Evolutionary conservation across 2,113 vertebrate species (phyloP).

Genomic region (Brachirus orientalis): DNA sequence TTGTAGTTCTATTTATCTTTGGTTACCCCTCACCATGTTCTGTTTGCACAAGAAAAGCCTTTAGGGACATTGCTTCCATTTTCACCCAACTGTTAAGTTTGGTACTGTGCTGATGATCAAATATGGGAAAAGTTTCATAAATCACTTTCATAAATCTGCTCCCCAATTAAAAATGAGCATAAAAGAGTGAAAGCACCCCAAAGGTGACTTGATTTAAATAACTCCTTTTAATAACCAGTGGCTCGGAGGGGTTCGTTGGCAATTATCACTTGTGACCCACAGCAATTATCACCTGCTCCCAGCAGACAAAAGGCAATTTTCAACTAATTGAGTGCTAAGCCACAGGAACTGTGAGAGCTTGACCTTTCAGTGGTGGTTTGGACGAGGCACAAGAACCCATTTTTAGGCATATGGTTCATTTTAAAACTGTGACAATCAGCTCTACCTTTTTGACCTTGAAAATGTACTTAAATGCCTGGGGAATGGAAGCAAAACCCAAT

Average conservation of each 20-base stretch:
- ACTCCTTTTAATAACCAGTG: constrained; percentile 88
- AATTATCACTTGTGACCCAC: constrained; percentile 92
- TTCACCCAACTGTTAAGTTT: too few species aligned
- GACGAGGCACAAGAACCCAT: constrained; percentile 24
- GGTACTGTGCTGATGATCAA: constrained; percentile 23
- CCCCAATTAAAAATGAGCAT: constrained; percentile 67
- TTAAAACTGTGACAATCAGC: constrained; percentile 40
- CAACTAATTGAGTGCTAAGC: constrained; percentile 90
- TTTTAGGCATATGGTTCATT: constrained; percentile 36
- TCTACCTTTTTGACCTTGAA: constrained; percentile 34
- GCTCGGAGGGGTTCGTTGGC: constrained; percentile 84
- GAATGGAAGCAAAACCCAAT: background rate
- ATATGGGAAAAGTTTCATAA: constrained; percentile 56
- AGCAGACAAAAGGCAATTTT: constrained; percentile 86
- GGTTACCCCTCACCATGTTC: too few species aligned
- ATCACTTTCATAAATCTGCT: constrained; percentile 26
- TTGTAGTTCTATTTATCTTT: too few species aligned
- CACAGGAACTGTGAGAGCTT: constrained; percentile 76
- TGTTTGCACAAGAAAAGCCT: too few species aligned
- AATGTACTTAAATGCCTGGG: constrained; percentile 4
- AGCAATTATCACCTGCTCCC: constrained; percentile 90
- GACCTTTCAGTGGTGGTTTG: constrained; percentile 66
- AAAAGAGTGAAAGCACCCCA: constrained; percentile 54
- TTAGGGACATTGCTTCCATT: too few species aligned
- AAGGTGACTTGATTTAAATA: constrained; percentile 89